Evolutionary conservation across 2,888 invertebrate species (phyloP), one percentile per base, ranked within the genome.

Genomic region (Liopterus haemorrhoidalis): DNA sequence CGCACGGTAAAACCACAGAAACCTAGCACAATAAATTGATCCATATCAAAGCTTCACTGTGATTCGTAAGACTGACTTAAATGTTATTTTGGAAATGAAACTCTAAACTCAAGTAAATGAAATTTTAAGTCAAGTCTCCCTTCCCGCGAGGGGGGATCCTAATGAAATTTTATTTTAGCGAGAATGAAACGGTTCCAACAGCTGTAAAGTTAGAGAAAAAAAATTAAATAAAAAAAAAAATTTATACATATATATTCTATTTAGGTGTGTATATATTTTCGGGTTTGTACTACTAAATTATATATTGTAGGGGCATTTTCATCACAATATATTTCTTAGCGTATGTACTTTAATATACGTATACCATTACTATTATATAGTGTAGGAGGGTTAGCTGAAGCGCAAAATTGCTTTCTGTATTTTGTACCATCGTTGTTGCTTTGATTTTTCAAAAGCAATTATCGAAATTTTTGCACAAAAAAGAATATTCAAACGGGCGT

Each of bases 31-130:
- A 69, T 69, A 69, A 69, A 68, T 67, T 69, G 65, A 67, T 69
- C n/a, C 70, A 71, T 71, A 71, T 71, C 71, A 71, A 71, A 70
- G 71, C 70, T 70, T 71, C 67, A 70, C 71, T 71, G 71, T 71
- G 71, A 71, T 71, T 70, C 66, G 67, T 64, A 71, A 71, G 71
- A 71, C 71, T 71, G 71, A 71, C 65, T 67, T 68, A 67, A 67
- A 64, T 63, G 67, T 68, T 67, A 66, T 68, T 68, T 67, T 66
- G 65, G 64, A 64, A 64, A 61, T 64, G 60, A 62, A 61, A 61
- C 59, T 59, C 59, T 62, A 59, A 55, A 53, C 58, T 55, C 55
- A 49, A 50, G 52, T 46, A 50, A 49, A 50, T 42, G 45, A 45
- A 44, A 39, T 47, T 45, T 45, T 51, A 53, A 46, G 49, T 49